Evolutionary conservation across 2,113 vertebrate genomes (phyloP), one percentile per base, ranked within the genome.

Genomic region (Dendropsophus ebraccatus): DNA sequence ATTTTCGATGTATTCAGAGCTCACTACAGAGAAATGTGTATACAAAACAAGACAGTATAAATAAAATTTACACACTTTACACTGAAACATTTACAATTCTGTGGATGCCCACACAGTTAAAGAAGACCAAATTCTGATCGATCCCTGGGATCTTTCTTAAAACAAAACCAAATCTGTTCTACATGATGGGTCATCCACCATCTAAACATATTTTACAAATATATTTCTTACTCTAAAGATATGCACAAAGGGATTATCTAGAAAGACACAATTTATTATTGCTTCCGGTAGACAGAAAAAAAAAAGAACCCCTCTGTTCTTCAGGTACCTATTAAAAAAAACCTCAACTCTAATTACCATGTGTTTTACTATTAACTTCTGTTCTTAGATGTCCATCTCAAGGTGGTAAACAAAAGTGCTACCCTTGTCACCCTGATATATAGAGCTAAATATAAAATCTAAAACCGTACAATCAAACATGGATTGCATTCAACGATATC

Each of bases 51-150:
- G 93, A 96, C 93, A 94, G 96, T 97, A 98, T 98, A 99, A 99
- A 98, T 97, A 97, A 99, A 97, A 98, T 99, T 93, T 98, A 99
- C 97, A 99, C 96, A 94, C 96, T 98, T 96, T 99, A 98, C 97
- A 99, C 96, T 96, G 94, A 92, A 97, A 96, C 96, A 97, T 96
- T 96, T 96, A 97, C 97, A 98, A 96, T 96, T 93, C 90, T 91
- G 94, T 94, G 94, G 94, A 91, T 91, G 92, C 90, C 95, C 94
- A 95, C 95, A 91, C 93, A 93, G 93, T 89, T 90, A 94, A 94
- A 94, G 91, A 92, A 95, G 92, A 93, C 90, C 92, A 93, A 58
- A 35, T 93, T 90, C 89, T 92, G 92, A 94, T 91, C 89, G 91
- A 95, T 93, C 95, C 93, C 92, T 92, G 93, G 94, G 93, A 95